A percentile compares a stretch with the other conserved stretches of the same genome.
These are phyloP conservation scores for Ridgeia piscesae DNA, from an alignment of 1,140 invertebrate species.

Conservation along the genomic window DNA sequence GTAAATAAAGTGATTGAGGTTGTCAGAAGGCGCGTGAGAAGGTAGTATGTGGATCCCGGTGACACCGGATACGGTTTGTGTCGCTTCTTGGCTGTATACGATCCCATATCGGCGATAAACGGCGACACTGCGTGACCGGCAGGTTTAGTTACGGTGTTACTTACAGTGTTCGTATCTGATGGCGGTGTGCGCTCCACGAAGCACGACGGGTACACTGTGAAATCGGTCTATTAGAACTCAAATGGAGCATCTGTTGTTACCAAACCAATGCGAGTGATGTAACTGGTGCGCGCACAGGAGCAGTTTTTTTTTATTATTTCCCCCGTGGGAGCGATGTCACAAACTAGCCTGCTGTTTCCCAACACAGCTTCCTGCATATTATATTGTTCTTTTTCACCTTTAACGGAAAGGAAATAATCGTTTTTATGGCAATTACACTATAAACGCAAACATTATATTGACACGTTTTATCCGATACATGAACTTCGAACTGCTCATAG, in stretches of 20 bases:
- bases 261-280: too few relatives aligned
- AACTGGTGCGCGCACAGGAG: too few relatives aligned
- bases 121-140: neutral
- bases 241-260: neutral
- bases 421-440: too few relatives aligned
- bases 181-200: neutral
- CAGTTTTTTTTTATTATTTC: too few relatives aligned
- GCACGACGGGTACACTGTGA: neutral
- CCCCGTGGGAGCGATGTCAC: too few relatives aligned
- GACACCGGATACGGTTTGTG: neutral
- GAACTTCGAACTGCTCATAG: too few relatives aligned
- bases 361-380: too few relatives aligned
- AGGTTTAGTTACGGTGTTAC: neutral
- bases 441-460: too few relatives aligned
- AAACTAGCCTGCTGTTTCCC: too few relatives aligned
- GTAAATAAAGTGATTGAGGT: constrained; percentile 3
- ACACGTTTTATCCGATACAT: too few relatives aligned
- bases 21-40: neutral
- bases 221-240: neutral
- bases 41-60: neutral
- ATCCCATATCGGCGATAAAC: neutral
- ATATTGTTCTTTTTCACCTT: too few relatives aligned
- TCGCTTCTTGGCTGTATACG: neutral
- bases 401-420: too few relatives aligned
- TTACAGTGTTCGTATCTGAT: neutral